phyloP scores from a whole-genome alignment of 2,888 invertebrate species.

The Macrosiphum euphorbiae region DNA sequence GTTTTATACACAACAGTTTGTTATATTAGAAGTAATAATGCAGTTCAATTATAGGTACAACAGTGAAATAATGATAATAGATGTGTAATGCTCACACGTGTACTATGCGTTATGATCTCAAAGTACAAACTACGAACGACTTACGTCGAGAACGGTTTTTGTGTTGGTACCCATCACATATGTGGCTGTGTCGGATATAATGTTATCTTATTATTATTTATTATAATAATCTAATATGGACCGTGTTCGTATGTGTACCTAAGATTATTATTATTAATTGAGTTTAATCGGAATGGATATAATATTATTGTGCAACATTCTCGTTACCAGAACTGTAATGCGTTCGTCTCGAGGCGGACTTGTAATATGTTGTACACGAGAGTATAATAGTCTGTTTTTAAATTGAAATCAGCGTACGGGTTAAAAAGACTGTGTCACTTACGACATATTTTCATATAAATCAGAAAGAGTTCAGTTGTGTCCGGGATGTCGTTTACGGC shows the following conservation, averaged over 20 bases:
- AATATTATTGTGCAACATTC: background rate
- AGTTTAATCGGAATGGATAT: background rate
- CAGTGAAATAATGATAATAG: background rate
- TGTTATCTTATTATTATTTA: background rate
- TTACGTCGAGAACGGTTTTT: background rate
- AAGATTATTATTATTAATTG: conserved; percentile 2
- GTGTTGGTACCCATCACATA: background rate
- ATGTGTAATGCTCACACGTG: background rate
- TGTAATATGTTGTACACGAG: background rate
- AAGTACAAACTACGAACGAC: background rate
- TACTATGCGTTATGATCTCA: background rate
- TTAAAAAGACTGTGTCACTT: background rate
- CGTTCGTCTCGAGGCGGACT: background rate
- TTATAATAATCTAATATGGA: background rate
- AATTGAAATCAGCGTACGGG: background rate
- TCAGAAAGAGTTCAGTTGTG: background rate
- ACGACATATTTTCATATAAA: background rate
- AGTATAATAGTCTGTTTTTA: background rate
- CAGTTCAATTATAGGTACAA: background rate
- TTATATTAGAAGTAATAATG: background rate
- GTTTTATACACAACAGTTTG: background rate
- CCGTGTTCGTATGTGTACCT: background rate
- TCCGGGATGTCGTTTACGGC: background rate
- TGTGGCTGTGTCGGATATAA: background rate
- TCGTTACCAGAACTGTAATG: background rate